Evolutionary conservation across 2,888 invertebrate species (phyloP).

Genomic region (Leucoma salicis): DNA sequence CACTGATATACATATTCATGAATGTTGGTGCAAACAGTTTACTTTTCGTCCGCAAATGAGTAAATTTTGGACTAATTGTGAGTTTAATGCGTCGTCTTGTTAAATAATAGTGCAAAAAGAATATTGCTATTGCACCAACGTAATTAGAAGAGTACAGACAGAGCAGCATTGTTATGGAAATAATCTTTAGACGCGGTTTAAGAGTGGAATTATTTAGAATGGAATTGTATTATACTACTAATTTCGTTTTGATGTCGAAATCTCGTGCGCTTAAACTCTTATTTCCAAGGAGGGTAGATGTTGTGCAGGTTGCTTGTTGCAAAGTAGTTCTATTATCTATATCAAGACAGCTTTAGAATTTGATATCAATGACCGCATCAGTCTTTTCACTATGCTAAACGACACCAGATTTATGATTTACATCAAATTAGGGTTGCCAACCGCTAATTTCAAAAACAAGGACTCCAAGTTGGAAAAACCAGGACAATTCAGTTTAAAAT

Average conservation of each 20-base stretch:
- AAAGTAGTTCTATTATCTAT: too few relatives aligned
- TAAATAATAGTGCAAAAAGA: conserved; percentile 28
- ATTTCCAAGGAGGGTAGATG: too few relatives aligned
- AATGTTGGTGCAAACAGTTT: conserved; percentile 52
- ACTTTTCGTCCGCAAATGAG: conserved; percentile 44
- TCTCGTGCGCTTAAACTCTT: neutral
- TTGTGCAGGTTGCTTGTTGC: too few relatives aligned
- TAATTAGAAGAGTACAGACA: conserved; percentile 37
- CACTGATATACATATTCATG: conserved; percentile 69
- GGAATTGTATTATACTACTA: neutral
- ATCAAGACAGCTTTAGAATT: too few relatives aligned
- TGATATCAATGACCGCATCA: too few relatives aligned
- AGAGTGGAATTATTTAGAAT: conserved; percentile 9
- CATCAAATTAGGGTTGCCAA: too few relatives aligned
- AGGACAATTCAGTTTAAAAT: too few relatives aligned
- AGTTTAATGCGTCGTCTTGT: conserved; percentile 19
- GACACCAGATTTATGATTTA: too few relatives aligned
- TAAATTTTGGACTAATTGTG: conserved; percentile 40
- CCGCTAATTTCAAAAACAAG: too few relatives aligned
- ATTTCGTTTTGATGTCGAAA: neutral
- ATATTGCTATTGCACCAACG: conserved; percentile 25
- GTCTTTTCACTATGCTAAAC: too few relatives aligned
- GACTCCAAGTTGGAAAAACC: too few relatives aligned
- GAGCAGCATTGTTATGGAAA: conserved; percentile 26
- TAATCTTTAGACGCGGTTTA: conserved; percentile 17